Base-by-base conservation (phyloP, 2,888 invertebrate genomes). In the Antheraea assamensis region DNA sequence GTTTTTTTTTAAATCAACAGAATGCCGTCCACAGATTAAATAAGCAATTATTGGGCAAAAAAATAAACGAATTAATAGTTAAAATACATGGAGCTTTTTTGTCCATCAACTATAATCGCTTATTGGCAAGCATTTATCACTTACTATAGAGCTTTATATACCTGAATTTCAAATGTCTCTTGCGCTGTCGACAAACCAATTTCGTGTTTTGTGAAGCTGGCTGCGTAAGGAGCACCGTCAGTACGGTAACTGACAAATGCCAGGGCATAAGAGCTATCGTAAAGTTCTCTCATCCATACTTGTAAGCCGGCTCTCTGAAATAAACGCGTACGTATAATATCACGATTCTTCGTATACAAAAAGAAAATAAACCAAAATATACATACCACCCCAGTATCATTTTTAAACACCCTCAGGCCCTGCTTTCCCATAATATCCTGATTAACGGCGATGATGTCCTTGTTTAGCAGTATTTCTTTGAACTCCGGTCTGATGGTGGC, bases 361-460 rank as follows among this genome's bases (percentile, higher is more conserved):
- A 21, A 52, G 17, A 52, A 21, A 42, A 42, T 7, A 42, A n/a
- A n/a, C n/a, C n/a, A n/a, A n/a, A 24, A 13, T 21, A 71, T 61
- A 58, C 74, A 75, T 71, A 81, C 83, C 74, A 71, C 72, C 52
- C 73, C 76, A 42, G 64, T 47, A 0, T 74, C 76, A 3, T 79
- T 79, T 42, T 83, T 82, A 76, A 85, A 88, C 2, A 94, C 89
- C 27, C 91, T 85, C 17, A 86, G 83, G 4, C 96, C 97, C 82
- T 96, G 96, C 66, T 95, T 95, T 0, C 96, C 97, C 73, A 96
- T 78, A 0, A 88, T 88, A 77, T 97, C 97, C 85, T 97, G 97
- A 84, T 96, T 95, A 30, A 97, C 92, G 2, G 95, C 95, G 42
- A 97, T 96, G 7, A 96, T 90, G 70, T 95, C 93, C 70, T 85